Percentiles rank a stretch among this genome's conserved stretches.
These are phyloP conservation scores for Bellardia pandia DNA, from an alignment of 2,888 invertebrate genomes.

Conservation along the genomic window DNA sequence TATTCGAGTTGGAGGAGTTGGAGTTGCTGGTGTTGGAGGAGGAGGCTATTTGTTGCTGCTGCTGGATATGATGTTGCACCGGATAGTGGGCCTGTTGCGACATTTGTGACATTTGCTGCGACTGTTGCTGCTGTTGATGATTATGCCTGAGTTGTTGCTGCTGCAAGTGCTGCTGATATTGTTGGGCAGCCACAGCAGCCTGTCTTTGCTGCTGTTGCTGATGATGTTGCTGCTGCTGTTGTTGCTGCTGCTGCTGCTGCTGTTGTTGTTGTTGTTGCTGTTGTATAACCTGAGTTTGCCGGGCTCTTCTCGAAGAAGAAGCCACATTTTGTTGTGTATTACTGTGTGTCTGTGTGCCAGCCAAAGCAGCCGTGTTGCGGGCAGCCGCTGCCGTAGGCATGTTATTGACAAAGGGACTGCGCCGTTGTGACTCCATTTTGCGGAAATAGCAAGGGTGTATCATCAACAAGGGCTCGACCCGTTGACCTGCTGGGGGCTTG, in stretches of 20 bases:
- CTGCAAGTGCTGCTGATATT: constrained; percentile 75
- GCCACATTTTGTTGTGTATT: constrained; percentile 75
- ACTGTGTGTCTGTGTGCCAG: constrained; percentile 74
- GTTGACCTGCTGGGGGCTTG: constrained; percentile 92
- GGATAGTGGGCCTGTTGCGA: constrained; percentile 83
- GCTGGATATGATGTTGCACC: constrained; percentile 73
- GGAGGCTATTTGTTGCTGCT: constrained; percentile 73
- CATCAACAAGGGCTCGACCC: constrained; percentile 94
- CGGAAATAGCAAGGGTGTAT: constrained; percentile 95
- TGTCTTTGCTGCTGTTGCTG: constrained; percentile 74
- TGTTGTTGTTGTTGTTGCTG: constrained; percentile 75
- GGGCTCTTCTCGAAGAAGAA: constrained; percentile 75
- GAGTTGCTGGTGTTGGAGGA: constrained; percentile 39
- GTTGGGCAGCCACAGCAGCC: constrained; percentile 72
- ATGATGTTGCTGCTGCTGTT: constrained; percentile 74
- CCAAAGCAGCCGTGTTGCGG: constrained; percentile 82
- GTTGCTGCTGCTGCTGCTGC: constrained; percentile 77
- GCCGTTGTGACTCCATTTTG: constrained; percentile 92
- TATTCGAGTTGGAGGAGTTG: constrained; percentile 39
- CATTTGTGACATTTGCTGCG: constrained; percentile 82
- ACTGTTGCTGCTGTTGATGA: constrained; percentile 78
- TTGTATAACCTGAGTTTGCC: constrained; percentile 75
- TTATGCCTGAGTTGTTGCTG: constrained; percentile 76
- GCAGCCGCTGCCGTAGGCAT: constrained; percentile 87
- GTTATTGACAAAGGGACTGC: constrained; percentile 93